Evolutionary conservation across 2,888 invertebrate genomes (phyloP).

Genomic region (Dasysyrphus tricinctus): DNA sequence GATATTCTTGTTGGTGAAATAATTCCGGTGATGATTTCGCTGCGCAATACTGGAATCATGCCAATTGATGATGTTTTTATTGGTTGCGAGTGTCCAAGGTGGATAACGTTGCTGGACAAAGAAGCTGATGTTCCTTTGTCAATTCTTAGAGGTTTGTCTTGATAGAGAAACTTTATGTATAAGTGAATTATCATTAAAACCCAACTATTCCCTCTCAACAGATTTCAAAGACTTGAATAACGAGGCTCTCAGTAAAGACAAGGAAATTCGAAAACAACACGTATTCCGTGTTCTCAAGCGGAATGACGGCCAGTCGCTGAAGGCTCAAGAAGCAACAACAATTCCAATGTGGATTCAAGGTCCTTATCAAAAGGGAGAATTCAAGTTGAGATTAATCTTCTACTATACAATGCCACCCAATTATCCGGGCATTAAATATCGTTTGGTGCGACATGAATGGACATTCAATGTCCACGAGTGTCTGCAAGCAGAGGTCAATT

Average conservation of each 20-base stretch:
- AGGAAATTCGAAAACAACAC: constrained; percentile 82
- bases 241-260: constrained; percentile 82
- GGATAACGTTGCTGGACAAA: constrained; percentile 81
- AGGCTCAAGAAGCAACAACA: constrained; percentile 81
- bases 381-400: constrained; percentile 88
- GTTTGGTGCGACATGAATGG: constrained; percentile 88
- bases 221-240: constrained; percentile 81
- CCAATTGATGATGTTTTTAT: constrained; percentile 86
- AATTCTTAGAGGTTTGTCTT: constrained; percentile 80
- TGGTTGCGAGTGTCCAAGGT: constrained; percentile 84
- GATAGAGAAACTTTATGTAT: not conserved
- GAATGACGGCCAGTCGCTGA: constrained; percentile 77
- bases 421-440: constrained; percentile 84
- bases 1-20: constrained; percentile 89
- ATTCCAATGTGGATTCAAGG: constrained; percentile 88
- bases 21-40: constrained; percentile 86
- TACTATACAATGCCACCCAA: constrained; percentile 86
- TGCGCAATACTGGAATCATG: constrained; percentile 87
- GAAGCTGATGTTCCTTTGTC: constrained; percentile 81
- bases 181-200: not conserved
- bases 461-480: constrained; percentile 87
- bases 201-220: constrained; percentile 50
- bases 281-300: constrained; percentile 81
- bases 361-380: constrained; percentile 86
- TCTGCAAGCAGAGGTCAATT: constrained; percentile 84